Evolutionary conservation across 2,888 invertebrate species (phyloP), one percentile per base, ranked within the genome.

Genomic region (Melanostoma scalare): DNA sequence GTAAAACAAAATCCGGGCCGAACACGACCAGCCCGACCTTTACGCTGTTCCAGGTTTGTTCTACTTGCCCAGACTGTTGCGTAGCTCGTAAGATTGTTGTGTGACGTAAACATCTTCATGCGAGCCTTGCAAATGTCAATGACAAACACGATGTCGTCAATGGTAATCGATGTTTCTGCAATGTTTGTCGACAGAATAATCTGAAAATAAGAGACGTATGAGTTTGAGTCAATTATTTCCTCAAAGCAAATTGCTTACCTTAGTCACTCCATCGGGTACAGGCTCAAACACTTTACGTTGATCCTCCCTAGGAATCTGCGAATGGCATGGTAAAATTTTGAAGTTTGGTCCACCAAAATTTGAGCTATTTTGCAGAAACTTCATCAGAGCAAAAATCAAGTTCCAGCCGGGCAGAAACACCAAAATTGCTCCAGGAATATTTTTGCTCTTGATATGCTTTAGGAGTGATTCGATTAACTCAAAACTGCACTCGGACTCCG

Each of bases 81-180:
- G 89, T 99, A 99, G 88, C 98, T 98, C 0, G 99, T 99, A 96
- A 99, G 97, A 91, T 99, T 99, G 91, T 99, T 99, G 91, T 99
- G 98, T 0, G 98, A 97, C 0, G 99, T 99, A 89, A 99, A 99
- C 89, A 99, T 93, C 90, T 99, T 99, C 94, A 99, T 97, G 90
- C 99, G 98, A 0, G 98, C 96, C 91, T 99, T 98, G 92, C 99
- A 98, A 52, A 96, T 96, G 90, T 99, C 99, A 79, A 99, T 96
- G 0, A 99, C 99, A 91, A 96, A 99, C 1, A 99, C 98, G 2
- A 99, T 98, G 89, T 99, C 99, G 91, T 99, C 96, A 86, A 99
- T 99, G 0, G 99, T 99, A 86, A 99, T 97, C 4, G 98, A 98
- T 0, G 99, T 98, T 92, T 99, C 99, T 0, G 99, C 99, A 88